Percentiles rank a stretch among this genome's conserved stretches.
These are phyloP conservation scores for Blastobasis adustella DNA, from an alignment of 2,888 invertebrate genomes.

Conservation along the genomic window DNA sequence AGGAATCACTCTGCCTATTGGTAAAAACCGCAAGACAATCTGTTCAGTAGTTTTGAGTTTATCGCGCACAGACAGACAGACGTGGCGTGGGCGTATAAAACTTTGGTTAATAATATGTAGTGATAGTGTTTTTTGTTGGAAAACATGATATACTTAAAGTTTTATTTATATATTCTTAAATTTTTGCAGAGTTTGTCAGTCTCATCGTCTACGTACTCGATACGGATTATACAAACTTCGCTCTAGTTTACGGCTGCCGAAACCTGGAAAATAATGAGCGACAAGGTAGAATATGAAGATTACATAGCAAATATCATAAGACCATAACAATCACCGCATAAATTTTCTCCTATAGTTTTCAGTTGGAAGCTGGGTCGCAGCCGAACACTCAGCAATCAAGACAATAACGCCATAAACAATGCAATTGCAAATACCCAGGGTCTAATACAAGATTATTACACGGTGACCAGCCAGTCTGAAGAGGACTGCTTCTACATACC, in stretches of 20 bases:
- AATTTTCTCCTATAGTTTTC: slow-evolving; percentile 31
- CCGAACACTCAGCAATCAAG: slow-evolving; percentile 23
- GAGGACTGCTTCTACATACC: slow-evolving; percentile 57
- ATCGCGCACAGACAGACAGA: too few species aligned
- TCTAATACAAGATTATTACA: slow-evolving; percentile 39
- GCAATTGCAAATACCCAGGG: slow-evolving; percentile 42
- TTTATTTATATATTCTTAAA: too few species aligned
- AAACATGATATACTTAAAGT: too few species aligned
- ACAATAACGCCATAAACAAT: slow-evolving; percentile 25
- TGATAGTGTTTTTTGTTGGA: too few species aligned
- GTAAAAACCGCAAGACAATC: too few species aligned
- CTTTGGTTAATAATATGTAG: too few species aligned
- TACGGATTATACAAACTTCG: slow-evolving; percentile 49
- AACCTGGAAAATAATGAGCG: slow-evolving; percentile 30
- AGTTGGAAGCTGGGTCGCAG: slow-evolving; percentile 57
- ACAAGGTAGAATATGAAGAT: slow-evolving; percentile 32
- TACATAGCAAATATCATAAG: too few species aligned
- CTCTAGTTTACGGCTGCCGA: slow-evolving; percentile 50
- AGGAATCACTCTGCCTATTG: too few species aligned
- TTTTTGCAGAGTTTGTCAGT: too few species aligned
- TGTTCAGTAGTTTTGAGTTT: too few species aligned
- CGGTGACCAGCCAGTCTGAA: slow-evolving; percentile 39
- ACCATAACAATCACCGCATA: background rate
- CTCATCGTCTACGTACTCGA: slow-evolving; percentile 32
- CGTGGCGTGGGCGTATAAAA: too few species aligned